phyloP scores from a whole-genome alignment of 2,797 vertebrate genomes.

The Serranus cabrilla region DNA sequence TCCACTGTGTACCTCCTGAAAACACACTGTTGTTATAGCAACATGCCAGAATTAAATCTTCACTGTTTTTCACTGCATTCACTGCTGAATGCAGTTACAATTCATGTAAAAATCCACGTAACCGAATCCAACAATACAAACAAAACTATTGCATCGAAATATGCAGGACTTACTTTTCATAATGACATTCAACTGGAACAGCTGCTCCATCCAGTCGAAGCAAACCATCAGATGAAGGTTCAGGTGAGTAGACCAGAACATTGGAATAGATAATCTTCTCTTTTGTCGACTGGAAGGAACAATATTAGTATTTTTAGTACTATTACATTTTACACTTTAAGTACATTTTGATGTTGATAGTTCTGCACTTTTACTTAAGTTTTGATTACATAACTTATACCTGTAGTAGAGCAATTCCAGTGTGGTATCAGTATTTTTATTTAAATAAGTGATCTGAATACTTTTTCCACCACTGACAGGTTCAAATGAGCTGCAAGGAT shows the following conservation, averaged over 20 bases:
- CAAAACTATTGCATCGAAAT: neutral
- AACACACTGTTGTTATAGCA: neutral
- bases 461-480: too few relatives aligned
- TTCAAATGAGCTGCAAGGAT: neutral
- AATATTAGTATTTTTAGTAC: neutral
- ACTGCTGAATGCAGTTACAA: neutral
- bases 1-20: conserved; percentile 74
- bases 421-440: too few relatives aligned
- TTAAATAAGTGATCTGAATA: too few relatives aligned
- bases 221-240: conserved; percentile 69
- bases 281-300: conserved; percentile 64
- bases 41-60: too few relatives aligned
- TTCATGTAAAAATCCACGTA: neutral
- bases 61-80: too few relatives aligned
- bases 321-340: too few relatives aligned
- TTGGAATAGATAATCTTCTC: conserved; percentile 79
- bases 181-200: conserved; percentile 81
- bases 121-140: neutral
- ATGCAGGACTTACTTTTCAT: conserved; percentile 67
- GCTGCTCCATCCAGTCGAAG: conserved; percentile 63
- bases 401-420: too few relatives aligned
- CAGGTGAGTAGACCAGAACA: conserved; percentile 73
- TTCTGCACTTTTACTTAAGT: too few relatives aligned
- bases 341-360: too few relatives aligned
- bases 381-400: too few relatives aligned